Percentiles rank a stretch among this genome's conserved stretches.
These are phyloP conservation scores for Apis mellifera DNA, from an alignment of 1,140 invertebrate genomes.

Conservation along the genomic window DNA sequence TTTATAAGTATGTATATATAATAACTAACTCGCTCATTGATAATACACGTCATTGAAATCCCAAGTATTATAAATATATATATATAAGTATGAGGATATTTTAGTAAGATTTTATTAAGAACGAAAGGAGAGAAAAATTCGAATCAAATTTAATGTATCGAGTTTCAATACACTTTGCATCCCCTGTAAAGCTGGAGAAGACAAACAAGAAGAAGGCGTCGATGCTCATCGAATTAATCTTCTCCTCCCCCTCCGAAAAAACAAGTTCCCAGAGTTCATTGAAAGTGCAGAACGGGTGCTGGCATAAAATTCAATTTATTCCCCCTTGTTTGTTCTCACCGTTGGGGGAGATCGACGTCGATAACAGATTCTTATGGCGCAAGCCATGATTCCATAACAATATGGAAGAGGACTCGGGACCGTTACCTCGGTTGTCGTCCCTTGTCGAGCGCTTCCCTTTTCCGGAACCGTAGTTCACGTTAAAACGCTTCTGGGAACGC, in stretches of 20 bases:
- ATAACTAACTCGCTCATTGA: too few species aligned
- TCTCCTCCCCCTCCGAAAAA: neutral
- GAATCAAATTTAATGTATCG: neutral
- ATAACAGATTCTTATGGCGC: slow-evolving; percentile 53
- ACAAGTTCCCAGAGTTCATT: neutral
- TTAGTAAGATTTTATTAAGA: too few species aligned
- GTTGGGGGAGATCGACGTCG: slow-evolving; percentile 53
- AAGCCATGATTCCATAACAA: slow-evolving; percentile 48
- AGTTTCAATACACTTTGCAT: neutral
- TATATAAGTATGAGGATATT: too few species aligned
- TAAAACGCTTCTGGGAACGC: slow-evolving; percentile 38
- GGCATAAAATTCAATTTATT: slow-evolving; percentile 60
- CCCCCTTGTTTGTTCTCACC: slow-evolving; percentile 61
- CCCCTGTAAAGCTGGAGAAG: neutral
- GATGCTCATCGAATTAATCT: slow-evolving; percentile 2
- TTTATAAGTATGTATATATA: too few species aligned
- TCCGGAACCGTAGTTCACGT: slow-evolving; percentile 29
- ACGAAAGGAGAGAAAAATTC: neutral
- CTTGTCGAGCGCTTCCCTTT: slow-evolving; percentile 54
- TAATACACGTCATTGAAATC: too few species aligned
- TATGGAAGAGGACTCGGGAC: slow-evolving; percentile 48
- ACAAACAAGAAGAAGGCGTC: too few species aligned
- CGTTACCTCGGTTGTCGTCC: slow-evolving; percentile 41
- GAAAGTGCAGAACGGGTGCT: neutral
- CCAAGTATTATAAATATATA: too few species aligned